phyloP scores from a whole-genome alignment of 2,888 invertebrate species.

The Hirtodrosophila histrioides region DNA sequence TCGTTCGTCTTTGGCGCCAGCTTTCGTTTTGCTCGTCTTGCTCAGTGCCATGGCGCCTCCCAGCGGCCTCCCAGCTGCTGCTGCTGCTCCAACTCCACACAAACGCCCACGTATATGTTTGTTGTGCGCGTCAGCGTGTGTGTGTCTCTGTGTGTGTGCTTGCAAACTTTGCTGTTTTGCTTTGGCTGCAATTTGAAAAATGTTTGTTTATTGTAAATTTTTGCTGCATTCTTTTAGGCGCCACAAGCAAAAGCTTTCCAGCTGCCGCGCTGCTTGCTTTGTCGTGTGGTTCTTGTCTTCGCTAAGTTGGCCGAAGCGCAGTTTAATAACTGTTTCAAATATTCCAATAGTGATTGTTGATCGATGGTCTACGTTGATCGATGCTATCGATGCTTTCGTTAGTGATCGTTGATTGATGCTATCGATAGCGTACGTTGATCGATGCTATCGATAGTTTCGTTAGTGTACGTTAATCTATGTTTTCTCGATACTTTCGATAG shows the following conservation, averaged over 20 bases:
- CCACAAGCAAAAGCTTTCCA: conserved; percentile 5
- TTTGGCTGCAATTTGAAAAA: conserved; percentile 37
- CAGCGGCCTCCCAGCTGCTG: conserved; percentile 23
- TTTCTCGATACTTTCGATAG: too few relatives aligned
- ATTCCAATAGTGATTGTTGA: too few relatives aligned
- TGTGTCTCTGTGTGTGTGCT: conserved; percentile 3
- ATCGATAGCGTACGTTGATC: too few relatives aligned
- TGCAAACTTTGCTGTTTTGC: neutral
- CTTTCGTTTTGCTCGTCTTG: conserved; percentile 67
- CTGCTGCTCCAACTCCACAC: conserved; percentile 6
- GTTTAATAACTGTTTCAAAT: too few relatives aligned
- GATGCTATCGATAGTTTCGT: too few relatives aligned
- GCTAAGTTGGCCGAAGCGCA: neutral
- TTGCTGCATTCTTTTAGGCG: conserved; percentile 39
- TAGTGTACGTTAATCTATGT: too few relatives aligned
- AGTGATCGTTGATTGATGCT: too few relatives aligned
- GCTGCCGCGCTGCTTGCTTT: neutral
- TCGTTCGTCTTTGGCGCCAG: conserved; percentile 75
- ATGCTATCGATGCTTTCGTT: too few relatives aligned
- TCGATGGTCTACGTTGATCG: too few relatives aligned
- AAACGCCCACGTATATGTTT: conserved; percentile 24
- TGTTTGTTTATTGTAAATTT: conserved; percentile 8
- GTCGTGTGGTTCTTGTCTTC: conserved; percentile 24
- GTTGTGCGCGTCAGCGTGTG: neutral
- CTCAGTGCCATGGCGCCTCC: conserved; percentile 65